Base-by-base conservation (phyloP, 1,140 invertebrate genomes). In the Drosophila erecta region DNA sequence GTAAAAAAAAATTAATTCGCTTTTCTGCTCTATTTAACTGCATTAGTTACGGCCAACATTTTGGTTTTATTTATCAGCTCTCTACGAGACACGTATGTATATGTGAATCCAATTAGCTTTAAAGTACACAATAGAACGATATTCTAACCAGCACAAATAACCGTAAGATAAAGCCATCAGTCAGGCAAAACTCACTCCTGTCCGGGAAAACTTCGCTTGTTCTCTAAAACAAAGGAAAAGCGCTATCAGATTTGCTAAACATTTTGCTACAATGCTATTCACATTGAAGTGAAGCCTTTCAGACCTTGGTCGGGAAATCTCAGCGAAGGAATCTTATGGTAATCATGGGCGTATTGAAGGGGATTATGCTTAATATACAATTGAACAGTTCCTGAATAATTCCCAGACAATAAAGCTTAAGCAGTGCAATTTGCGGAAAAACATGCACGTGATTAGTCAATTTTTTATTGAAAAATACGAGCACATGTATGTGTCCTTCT, bases 191-290 rank as follows among this genome's bases (percentile, higher is more conserved):
- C n/a, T 41, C 24, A 24, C 10, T 47, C n/a, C 15, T 10, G 33
- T 38, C 10, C n/a, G 40, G 33, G 1, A 40, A 67, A 69, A 56
- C 41, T 56, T 47, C 49, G n/a, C 64, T 55, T 15, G n/a, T 38
- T 47, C 35, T 38, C 35, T 43, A 47, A 70, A 49, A 70, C 64
- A 70, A 70, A 40, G 24, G 50, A 40, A 10, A 20, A 40, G 12
- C 7, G 41, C 47, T 70, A 70, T 70, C 66, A 49, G 66, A 70
- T 70, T 41, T 69, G 50, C 64, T 70, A 70, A 70, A 69, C 66
- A 70, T 69, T 70, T 35, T 56, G 64, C 51, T 40, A 70, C 66
- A 70, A 69, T 70, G 51, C 41, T 41, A 33, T 57, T 47, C 64
- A 33, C 64, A 69, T 70, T 56, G 56, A 47, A 69, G 41, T 38